phyloP scores from a whole-genome alignment of 2,888 invertebrate species.

The Calameuta pallipes region DNA sequence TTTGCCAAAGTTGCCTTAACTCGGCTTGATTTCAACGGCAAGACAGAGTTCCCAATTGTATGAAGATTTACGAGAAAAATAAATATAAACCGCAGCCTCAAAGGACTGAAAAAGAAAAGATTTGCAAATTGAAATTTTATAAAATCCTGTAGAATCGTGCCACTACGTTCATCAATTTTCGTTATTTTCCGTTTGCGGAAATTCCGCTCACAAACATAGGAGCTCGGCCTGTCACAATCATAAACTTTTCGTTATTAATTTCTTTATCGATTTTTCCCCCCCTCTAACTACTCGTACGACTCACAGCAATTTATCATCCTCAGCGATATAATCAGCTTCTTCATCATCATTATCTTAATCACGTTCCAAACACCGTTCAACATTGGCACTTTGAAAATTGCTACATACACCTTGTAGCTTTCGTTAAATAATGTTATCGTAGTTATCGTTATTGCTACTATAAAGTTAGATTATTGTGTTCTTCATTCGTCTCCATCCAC shows the following conservation, averaged over 20 bases:
- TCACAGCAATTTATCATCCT: conserved; percentile 24
- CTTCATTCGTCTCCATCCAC: background rate
- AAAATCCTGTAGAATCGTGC: too few species aligned
- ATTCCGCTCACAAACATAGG: conserved; percentile 26
- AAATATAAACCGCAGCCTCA: too few species aligned
- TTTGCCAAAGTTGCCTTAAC: too few species aligned
- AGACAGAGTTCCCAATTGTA: too few species aligned
- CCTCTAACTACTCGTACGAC: conserved; percentile 30
- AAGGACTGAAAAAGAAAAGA: too few species aligned
- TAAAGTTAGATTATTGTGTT: conserved; percentile 35
- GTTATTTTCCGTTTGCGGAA: too few species aligned
- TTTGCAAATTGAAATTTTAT: too few species aligned
- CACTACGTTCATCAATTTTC: conserved; percentile 7
- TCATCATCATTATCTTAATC: background rate
- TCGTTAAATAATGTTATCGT: conserved; percentile 30
- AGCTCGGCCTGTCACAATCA: conserved; percentile 44
- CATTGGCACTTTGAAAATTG: conserved; percentile 52
- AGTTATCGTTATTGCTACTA: conserved; percentile 33
- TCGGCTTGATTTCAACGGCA: too few species aligned
- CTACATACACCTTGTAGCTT: conserved; percentile 20
- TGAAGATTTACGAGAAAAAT: too few species aligned
- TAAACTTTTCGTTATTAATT: conserved; percentile 36
- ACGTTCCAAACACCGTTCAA: conserved; percentile 22
- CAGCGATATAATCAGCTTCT: background rate
- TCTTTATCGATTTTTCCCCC: background rate